phyloP scores from a whole-genome alignment of 2,888 invertebrate genomes.

The Atherix ibis region DNA sequence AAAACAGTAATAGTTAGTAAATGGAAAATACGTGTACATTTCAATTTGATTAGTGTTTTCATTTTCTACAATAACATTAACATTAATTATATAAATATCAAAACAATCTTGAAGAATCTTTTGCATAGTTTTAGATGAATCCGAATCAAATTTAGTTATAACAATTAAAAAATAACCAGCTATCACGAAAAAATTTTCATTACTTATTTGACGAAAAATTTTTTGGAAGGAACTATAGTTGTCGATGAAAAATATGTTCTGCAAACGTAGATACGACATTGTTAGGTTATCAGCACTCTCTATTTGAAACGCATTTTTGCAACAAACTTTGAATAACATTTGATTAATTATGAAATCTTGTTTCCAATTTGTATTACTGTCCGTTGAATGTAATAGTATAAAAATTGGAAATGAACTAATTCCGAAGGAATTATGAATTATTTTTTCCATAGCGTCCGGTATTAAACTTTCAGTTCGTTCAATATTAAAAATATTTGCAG shows the following conservation, averaged over 20 bases:
- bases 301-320: not conserved
- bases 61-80: not conserved
- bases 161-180: conserved; percentile 3
- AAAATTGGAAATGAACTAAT: too few species aligned
- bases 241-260: not conserved
- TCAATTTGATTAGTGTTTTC: not conserved
- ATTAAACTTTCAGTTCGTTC: too few species aligned
- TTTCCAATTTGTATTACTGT: too few species aligned
- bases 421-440: too few species aligned
- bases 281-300: not conserved
- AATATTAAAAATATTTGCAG: too few species aligned
- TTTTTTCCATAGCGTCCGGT: too few species aligned
- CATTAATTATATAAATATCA: conserved; percentile 3
- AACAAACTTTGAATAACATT: not conserved
- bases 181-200: not conserved
- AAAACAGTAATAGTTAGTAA: conserved; percentile 1
- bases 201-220: not conserved
- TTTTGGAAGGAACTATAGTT: not conserved
- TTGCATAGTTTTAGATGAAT: not conserved
- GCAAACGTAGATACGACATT: not conserved
- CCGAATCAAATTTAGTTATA: not conserved
- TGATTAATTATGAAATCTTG: not conserved
- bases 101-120: conserved; percentile 1
- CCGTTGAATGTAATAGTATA: too few species aligned
- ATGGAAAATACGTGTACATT: conserved; percentile 5